A percentile compares a stretch with the other conserved stretches of the same genome.
Conservation (phyloP, 2,113 vertebrate species). For the Hippocampus guttulatus region DNA sequence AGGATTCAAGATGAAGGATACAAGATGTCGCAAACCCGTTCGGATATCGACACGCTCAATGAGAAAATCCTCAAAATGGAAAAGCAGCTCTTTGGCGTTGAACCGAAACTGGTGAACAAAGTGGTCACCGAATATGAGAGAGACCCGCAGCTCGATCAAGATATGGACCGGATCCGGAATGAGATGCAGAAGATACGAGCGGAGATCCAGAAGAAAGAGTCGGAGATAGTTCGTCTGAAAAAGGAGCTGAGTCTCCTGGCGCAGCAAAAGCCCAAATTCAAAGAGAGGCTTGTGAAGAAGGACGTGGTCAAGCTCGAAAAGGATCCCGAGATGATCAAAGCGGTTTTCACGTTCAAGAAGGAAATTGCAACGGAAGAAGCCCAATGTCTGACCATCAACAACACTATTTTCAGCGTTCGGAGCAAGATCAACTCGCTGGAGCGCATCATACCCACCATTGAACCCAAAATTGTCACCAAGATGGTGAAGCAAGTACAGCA, state of each 20-base stretch:
- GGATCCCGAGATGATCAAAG: conserved; percentile 85
- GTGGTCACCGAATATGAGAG: conserved; percentile 86
- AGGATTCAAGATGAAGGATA: conserved; percentile 73
- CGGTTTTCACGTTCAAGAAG: conserved; percentile 70
- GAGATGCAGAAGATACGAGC: conserved; percentile 74
- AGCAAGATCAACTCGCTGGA: conserved; percentile 81
- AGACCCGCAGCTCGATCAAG: conserved; percentile 81
- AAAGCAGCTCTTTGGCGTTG: conserved; percentile 60
- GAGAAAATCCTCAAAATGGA: conserved; percentile 75
- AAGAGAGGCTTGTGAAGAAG: conserved; percentile 84
- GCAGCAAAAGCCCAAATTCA: conserved; percentile 76
- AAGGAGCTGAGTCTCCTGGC: conserved; percentile 78
- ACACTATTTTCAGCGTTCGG: conserved; percentile 67
- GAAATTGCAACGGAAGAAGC: conserved; percentile 74
- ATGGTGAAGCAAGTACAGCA: conserved; percentile 85
- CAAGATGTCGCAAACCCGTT: conserved; percentile 67
- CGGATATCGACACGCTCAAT: conserved; percentile 70
- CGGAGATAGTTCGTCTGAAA: conserved; percentile 70
- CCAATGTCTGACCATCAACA: conserved; percentile 67
- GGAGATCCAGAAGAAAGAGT: conserved; percentile 61
- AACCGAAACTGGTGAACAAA: conserved; percentile 86
- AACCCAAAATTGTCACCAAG: conserved; percentile 88
- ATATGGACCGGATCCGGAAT: conserved; percentile 72
- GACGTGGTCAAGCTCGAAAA: conserved; percentile 89
- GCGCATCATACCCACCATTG: conserved; percentile 77